Evolutionary conservation across 2,797 vertebrate genomes (phyloP).

Genomic region (Pteronotus mesoamericanus): DNA sequence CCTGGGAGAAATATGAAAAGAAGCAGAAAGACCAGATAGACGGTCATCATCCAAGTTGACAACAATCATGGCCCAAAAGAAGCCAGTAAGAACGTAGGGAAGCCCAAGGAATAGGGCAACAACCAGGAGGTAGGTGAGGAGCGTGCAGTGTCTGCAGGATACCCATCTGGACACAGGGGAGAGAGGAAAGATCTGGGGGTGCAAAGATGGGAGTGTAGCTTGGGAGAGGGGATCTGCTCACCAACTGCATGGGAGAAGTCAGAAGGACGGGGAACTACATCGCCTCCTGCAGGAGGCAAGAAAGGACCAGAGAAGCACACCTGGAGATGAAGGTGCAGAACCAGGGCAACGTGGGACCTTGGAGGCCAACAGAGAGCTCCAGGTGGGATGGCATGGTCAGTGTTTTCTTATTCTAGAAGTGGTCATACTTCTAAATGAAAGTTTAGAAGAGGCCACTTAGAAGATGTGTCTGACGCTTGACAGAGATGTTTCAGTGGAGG

Average conservation of each 20-base stretch:
- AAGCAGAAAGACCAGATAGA: neutral
- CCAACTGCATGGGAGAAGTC: neutral
- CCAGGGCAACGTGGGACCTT: neutral
- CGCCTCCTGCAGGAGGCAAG: neutral
- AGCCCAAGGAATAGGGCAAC: neutral
- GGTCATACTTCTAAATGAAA: neutral
- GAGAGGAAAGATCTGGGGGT: neutral
- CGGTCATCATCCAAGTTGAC: fast-evolving
- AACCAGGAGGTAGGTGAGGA: fast-evolving
- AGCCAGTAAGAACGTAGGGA: neutral
- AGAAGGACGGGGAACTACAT: neutral
- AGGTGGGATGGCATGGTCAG: neutral
- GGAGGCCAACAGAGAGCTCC: neutral
- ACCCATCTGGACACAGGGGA: fast-evolving
- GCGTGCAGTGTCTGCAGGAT: neutral
- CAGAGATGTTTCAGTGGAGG: neutral
- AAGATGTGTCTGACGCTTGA: neutral
- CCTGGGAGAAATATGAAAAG: neutral
- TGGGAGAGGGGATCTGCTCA: too few species aligned
- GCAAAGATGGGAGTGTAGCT: too few species aligned
- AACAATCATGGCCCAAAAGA: neutral
- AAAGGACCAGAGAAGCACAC: neutral
- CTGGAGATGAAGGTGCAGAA: neutral
- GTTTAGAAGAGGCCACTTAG: neutral
- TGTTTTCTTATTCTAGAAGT: neutral